A percentile compares a stretch with the other conserved stretches of the same genome.
These are phyloP conservation scores for Bembecia ichneumoniformis DNA, from an alignment of 2,888 invertebrate species.

Conservation along the genomic window DNA sequence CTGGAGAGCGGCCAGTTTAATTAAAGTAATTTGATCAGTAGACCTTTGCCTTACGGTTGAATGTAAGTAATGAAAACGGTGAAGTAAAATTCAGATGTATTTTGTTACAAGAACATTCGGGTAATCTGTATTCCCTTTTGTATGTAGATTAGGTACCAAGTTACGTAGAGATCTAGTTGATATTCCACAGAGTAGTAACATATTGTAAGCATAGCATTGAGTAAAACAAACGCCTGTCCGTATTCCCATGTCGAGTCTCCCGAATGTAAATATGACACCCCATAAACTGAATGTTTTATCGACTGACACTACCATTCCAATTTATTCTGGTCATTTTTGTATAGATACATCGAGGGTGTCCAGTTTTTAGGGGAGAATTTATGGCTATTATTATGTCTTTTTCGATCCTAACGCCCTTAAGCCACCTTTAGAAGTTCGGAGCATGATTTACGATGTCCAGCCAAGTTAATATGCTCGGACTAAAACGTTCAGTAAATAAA, in stretches of 20 bases:
- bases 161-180: constrained; percentile 9
- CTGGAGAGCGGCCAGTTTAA: constrained; percentile 49
- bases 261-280: constrained; percentile 72
- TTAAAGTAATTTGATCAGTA: constrained; percentile 59
- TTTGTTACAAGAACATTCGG: background rate
- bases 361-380: constrained; percentile 64
- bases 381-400: constrained; percentile 49
- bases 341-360: constrained; percentile 55
- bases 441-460: constrained; percentile 36
- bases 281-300: constrained; percentile 70
- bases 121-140: constrained; percentile 3
- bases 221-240: constrained; percentile 34
- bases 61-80: constrained; percentile 29
- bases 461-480: background rate
- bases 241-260: constrained; percentile 57
- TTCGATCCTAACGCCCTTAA: constrained; percentile 35
- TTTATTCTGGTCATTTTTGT: constrained; percentile 72
- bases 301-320: constrained; percentile 67
- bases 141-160: constrained; percentile 11
- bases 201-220: constrained; percentile 19
- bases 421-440: constrained; percentile 18
- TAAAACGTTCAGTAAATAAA: background rate
- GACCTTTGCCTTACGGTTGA: constrained; percentile 21
- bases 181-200: constrained; percentile 21
- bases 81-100: background rate